phyloP scores from a whole-genome alignment of 2,888 invertebrate species.

The Cataglyphis rosenhaueri region DNA sequence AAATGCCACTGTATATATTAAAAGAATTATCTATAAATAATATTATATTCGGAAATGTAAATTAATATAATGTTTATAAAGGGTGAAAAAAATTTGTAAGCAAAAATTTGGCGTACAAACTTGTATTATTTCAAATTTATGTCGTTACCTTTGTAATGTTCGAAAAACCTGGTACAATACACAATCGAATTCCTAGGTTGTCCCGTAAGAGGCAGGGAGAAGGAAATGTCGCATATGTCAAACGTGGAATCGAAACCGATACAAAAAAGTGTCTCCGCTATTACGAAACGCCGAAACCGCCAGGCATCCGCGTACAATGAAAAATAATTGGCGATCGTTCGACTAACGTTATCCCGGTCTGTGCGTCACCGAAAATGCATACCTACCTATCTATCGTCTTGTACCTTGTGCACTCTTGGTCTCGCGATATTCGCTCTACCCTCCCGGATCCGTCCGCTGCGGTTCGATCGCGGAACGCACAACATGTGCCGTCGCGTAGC shows the following conservation, averaged over 20 bases:
- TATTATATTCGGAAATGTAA: background rate
- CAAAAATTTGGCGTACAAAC: background rate
- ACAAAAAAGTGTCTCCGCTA: constrained; percentile 21
- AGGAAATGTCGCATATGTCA: constrained; percentile 71
- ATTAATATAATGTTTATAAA: background rate
- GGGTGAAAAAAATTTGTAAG: background rate
- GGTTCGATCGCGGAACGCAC: constrained; percentile 52
- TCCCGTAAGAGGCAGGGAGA: constrained; percentile 45
- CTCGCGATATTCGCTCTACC: constrained; percentile 43
- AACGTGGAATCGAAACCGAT: constrained; percentile 23
- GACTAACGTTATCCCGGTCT: constrained; percentile 10
- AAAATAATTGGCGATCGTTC: constrained; percentile 42
- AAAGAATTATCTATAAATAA: background rate
- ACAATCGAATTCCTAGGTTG: background rate
- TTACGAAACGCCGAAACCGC: constrained; percentile 41
- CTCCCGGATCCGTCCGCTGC: constrained; percentile 51
- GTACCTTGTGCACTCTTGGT: constrained; percentile 44
- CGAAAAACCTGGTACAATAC: background rate
- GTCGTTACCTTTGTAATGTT: background rate
- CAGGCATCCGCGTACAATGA: constrained; percentile 20
- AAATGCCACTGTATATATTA: background rate
- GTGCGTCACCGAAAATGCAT: constrained; percentile 34
- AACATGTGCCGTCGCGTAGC: constrained; percentile 72
- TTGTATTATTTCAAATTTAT: background rate
- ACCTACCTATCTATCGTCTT: constrained; percentile 12